Base-by-base conservation (phyloP, 2,797 vertebrate genomes). In the Poeciliopsis infans region DNA sequence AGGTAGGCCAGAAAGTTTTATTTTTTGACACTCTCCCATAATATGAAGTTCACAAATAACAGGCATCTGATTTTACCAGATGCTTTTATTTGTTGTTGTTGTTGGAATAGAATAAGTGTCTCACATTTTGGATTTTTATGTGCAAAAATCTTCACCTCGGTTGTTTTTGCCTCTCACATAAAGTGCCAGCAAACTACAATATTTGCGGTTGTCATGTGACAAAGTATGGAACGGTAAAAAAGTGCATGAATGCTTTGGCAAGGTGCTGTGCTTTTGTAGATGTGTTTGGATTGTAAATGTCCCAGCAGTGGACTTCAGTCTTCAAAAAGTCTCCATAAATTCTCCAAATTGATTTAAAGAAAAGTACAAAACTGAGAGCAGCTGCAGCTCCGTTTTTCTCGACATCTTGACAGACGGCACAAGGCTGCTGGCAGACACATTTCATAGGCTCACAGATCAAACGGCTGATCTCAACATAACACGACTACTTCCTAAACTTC, bases 341-440 rank as follows among this genome's bases (percentile, higher is more conserved):
- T 47, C 23, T n/a, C 61, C 53, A 16, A 20, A 73, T 75, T 64
- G 57, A 81, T 84, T 71, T 72, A 70, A 79, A 36, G 72, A 79
- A 53, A 81, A 79, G 61, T 28, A 49, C 72, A 69, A 79, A 85
- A 72, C 59, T 15, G 41, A 72, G 18, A 76, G 18, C 36, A 68
- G 75, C 41, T n/a, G 66, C 75, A 33, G 72, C 72, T 78, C 81
- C n/a, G 59, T 71, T 76, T 49, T 70, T 55, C 79, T 64, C 75
- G 41, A 84, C 79, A 55, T 23, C 66, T 39, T 79, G 85, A 81
- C 79, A 85, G 84, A 82, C 70, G 77, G 80, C 79, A 77, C 49
- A 80, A 84, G 66, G 76, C 83, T 88, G 71, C 82, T 55, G 6
- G 77, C 69, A 83, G 79, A 85, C 59, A 77, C 73, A 69, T 77